phyloP scores from a whole-genome alignment of 2,113 vertebrate species.

The Diphyllodes magnificus region DNA sequence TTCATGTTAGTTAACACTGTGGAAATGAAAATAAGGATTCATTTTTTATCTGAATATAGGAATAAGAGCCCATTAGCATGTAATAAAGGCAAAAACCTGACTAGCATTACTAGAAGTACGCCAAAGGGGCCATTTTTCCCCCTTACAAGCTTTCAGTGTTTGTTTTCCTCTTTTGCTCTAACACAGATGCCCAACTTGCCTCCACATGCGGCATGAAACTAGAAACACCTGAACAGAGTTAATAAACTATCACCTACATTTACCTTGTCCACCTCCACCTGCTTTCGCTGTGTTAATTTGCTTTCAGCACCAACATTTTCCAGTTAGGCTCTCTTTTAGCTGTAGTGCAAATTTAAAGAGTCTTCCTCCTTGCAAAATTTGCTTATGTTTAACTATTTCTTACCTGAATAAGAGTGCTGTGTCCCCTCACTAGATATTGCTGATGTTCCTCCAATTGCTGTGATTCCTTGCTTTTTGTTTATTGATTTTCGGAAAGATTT shows the following conservation, averaged over 20 bases:
- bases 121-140: background rate
- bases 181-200: background rate
- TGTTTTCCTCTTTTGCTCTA: background rate
- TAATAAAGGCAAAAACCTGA: background rate
- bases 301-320: background rate
- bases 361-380: background rate
- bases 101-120: background rate
- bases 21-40: background rate
- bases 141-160: background rate
- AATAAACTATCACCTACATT: background rate
- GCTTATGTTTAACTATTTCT: background rate
- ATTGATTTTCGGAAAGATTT: slow-evolving; percentile 89
- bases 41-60: background rate
- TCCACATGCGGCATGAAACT: background rate
- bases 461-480: slow-evolving; percentile 87
- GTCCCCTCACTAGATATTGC: slow-evolving; percentile 90
- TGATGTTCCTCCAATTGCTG: slow-evolving; percentile 90
- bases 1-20: background rate
- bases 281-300: background rate
- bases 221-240: background rate
- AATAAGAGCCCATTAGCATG: background rate
- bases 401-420: slow-evolving; percentile 96
- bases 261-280: background rate
- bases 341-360: background rate
- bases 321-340: background rate